Evolutionary conservation across 1,140 invertebrate species (phyloP).

Genomic region (Aplysia californica): DNA sequence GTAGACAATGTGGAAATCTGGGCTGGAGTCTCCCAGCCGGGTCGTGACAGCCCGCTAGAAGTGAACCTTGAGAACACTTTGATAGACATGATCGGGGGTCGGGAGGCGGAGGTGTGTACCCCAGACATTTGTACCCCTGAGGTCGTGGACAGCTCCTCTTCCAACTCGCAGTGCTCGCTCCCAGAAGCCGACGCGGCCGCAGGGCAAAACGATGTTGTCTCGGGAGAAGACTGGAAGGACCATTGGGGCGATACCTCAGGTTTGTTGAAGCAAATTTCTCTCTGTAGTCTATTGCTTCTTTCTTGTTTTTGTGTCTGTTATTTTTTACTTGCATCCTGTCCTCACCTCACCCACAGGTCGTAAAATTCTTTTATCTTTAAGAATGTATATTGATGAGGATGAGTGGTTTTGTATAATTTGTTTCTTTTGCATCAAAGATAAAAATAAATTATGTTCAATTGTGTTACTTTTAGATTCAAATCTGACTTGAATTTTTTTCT

Average conservation of each 20-base stretch:
- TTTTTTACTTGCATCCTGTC: no score
- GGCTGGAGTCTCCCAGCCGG: neutral
- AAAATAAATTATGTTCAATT: no score
- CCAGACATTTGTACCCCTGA: neutral
- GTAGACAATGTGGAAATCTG: neutral
- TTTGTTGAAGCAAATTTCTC: no score
- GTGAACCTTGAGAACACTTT: constrained; percentile 2
- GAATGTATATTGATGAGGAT: no score
- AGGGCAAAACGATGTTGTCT: neutral
- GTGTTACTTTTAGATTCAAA: no score
- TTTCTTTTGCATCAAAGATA: no score
- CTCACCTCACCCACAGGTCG: no score
- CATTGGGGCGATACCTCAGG: constrained; percentile 11
- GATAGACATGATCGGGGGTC: constrained; percentile 13
- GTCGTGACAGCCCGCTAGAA: neutral
- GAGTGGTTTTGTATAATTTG: no score
- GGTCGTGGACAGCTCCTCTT: neutral
- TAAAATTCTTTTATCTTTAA: no score
- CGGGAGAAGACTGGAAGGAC: neutral
- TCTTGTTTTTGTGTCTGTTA: no score
- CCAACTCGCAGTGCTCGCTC: neutral
- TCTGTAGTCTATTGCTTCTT: no score
- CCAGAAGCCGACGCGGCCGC: neutral
- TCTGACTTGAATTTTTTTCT: no score
- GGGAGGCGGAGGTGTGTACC: constrained; percentile 17